Percentiles rank a stretch among this genome's conserved stretches.
phyloP scores from a whole-genome alignment of 1,140 invertebrate genomes.

The Drosophila simulans region DNA sequence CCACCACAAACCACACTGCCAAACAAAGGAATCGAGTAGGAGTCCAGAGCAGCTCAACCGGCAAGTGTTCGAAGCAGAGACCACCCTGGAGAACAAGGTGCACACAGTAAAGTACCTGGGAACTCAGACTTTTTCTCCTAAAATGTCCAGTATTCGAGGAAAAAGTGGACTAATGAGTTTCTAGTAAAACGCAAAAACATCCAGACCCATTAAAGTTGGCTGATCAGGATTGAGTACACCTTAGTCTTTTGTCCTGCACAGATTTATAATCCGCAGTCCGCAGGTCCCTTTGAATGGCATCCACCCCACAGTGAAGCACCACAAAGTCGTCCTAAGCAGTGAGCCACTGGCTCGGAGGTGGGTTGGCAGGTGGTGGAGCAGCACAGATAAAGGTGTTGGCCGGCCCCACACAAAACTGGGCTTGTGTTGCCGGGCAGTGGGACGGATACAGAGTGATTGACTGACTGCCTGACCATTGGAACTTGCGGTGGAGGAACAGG shows the following conservation, averaged over 20 bases:
- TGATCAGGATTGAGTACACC: not conserved
- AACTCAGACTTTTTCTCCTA: not conserved
- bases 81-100: not conserved
- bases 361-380: not conserved
- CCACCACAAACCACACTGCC: not conserved
- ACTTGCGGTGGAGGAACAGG: not conserved
- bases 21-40: not conserved
- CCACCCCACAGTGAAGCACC: slow-evolving; percentile 1
- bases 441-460: slow-evolving; percentile 32
- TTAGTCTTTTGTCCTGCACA: not conserved
- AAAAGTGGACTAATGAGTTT: too few relatives aligned
- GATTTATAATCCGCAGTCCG: slow-evolving; percentile 26
- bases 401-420: slow-evolving; percentile 1
- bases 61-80: not conserved
- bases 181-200: too few relatives aligned
- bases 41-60: not conserved
- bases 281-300: not conserved
- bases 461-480: slow-evolving; percentile 17
- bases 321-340: slow-evolving; percentile 8
- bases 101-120: not conserved
- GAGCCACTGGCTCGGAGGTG: not conserved
- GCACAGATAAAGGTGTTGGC: slow-evolving; percentile 15
- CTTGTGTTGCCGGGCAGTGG: not conserved
- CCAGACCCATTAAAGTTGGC: not conserved
- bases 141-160: not conserved